A percentile compares a stretch with the other conserved stretches of the same genome.
Evolutionary conservation across 1,140 invertebrate genomes (phyloP).

Genomic region (Leptinotarsa texana): DNA sequence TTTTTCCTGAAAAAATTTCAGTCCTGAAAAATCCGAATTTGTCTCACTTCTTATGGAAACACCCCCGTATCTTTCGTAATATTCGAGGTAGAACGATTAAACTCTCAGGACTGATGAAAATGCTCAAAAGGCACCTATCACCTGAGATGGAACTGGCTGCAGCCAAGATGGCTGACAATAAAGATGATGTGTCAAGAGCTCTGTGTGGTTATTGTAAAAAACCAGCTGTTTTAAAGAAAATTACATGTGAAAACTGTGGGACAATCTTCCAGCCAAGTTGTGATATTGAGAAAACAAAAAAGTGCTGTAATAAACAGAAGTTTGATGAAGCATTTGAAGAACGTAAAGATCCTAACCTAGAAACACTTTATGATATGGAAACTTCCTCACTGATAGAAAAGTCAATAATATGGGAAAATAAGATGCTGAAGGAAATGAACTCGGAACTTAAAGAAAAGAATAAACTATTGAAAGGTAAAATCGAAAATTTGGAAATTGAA

Average conservation of each 20-base stretch:
- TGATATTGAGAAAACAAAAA: background rate
- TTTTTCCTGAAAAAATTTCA: too few species aligned
- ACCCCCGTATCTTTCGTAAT: too few species aligned
- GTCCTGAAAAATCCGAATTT: too few species aligned
- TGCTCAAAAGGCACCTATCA: too few species aligned
- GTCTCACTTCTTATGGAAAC: too few species aligned
- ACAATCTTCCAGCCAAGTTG: background rate
- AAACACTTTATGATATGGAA: conserved; percentile 2
- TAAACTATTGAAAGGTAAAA: conserved; percentile 10
- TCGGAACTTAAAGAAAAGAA: background rate
- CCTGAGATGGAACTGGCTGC: too few species aligned
- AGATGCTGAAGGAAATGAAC: background rate
- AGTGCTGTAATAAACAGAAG: background rate
- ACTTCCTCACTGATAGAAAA: conserved; percentile 1
- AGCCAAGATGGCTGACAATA: background rate
- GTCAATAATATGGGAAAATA: conserved; percentile 12
- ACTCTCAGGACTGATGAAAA: too few species aligned
- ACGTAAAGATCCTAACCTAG: background rate
- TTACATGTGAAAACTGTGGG: background rate
- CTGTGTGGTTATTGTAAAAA: background rate
- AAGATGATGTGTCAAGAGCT: background rate
- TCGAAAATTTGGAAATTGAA: background rate
- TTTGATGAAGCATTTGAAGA: background rate
- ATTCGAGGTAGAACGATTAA: too few species aligned
- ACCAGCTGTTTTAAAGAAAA: background rate